A percentile compares a stretch with the other conserved stretches of the same genome.
Conservation (phyloP, 2,888 invertebrate genomes). For the Rhamnusium bicolor region DNA sequence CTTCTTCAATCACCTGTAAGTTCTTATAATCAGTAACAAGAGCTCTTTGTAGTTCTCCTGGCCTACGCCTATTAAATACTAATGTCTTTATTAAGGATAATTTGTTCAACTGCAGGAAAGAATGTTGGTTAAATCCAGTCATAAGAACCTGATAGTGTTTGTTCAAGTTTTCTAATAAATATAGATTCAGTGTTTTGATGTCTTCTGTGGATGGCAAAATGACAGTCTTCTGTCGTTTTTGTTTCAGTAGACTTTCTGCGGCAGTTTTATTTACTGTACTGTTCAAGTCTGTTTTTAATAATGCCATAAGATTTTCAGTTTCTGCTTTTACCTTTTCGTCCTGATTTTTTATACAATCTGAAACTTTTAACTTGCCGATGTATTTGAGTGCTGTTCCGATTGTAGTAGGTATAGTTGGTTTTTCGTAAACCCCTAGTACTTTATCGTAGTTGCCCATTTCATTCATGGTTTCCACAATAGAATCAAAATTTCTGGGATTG, state of each 20-base stretch:
- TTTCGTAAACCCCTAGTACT: neutral
- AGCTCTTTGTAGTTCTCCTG: slow-evolving; percentile 2
- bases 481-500: neutral
- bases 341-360: neutral
- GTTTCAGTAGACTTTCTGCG: neutral
- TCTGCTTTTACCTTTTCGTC: neutral
- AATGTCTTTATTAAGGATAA: slow-evolving; percentile 1
- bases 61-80: slow-evolving; percentile 12
- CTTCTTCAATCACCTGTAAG: slow-evolving; percentile 5
- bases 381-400: slow-evolving; percentile 11
- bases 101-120: neutral
- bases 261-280: slow-evolving; percentile 9
- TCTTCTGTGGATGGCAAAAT: slow-evolving; percentile 1
- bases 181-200: neutral
- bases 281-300: neutral
- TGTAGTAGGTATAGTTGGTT: slow-evolving; percentile 15
- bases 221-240: neutral
- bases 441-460: slow-evolving; percentile 8
- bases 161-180: neutral
- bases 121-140: neutral
- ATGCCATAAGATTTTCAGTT: neutral
- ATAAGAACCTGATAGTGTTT: neutral
- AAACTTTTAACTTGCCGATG: neutral
- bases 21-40: neutral
- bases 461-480: neutral